A percentile compares a stretch with the other conserved stretches of the same genome.
Evolutionary conservation across 2,888 invertebrate species (phyloP).

Genomic region (Thecophora atra): DNA sequence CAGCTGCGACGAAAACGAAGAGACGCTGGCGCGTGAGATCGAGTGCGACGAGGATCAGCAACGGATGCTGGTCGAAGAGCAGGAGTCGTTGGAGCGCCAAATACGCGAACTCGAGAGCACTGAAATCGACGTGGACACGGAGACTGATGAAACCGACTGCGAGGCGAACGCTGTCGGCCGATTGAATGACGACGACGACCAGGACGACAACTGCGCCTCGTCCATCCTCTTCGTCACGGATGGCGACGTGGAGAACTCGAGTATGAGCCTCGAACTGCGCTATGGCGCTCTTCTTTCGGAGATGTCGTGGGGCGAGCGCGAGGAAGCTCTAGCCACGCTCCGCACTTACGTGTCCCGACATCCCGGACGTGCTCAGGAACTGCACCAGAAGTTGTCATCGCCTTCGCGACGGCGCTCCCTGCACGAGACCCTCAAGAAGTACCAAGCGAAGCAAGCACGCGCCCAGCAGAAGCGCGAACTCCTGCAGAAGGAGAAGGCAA

Average conservation of each 20-base stretch:
- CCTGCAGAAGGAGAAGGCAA: constrained; percentile 83
- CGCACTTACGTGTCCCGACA: constrained; percentile 85
- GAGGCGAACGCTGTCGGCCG: constrained; percentile 62
- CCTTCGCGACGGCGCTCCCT: constrained; percentile 87
- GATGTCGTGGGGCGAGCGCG: constrained; percentile 87
- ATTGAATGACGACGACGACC: constrained; percentile 52
- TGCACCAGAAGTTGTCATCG: constrained; percentile 93
- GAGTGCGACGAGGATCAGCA: constrained; percentile 76
- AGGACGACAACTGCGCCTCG: constrained; percentile 48
- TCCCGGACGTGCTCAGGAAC: constrained; percentile 88
- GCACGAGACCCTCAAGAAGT: constrained; percentile 80
- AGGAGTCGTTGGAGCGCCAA: constrained; percentile 78
- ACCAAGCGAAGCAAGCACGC: constrained; percentile 90
- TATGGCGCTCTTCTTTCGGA: constrained; percentile 77
- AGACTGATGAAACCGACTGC: constrained; percentile 78
- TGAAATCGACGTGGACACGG: constrained; percentile 80
- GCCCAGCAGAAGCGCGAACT: constrained; percentile 88
- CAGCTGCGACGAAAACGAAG: constrained; percentile 67
- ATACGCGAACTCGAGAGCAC: constrained; percentile 78
- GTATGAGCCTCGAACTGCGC: constrained; percentile 72
- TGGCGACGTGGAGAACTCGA: constrained; percentile 60
- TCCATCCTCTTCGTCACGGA: constrained; percentile 58
- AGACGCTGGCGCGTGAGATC: constrained; percentile 49
- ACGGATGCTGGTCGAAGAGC: constrained; percentile 78
- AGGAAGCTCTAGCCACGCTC: constrained; percentile 80